phyloP scores from a whole-genome alignment of 2,888 invertebrate species.

The Yponomeuta malinellus region DNA sequence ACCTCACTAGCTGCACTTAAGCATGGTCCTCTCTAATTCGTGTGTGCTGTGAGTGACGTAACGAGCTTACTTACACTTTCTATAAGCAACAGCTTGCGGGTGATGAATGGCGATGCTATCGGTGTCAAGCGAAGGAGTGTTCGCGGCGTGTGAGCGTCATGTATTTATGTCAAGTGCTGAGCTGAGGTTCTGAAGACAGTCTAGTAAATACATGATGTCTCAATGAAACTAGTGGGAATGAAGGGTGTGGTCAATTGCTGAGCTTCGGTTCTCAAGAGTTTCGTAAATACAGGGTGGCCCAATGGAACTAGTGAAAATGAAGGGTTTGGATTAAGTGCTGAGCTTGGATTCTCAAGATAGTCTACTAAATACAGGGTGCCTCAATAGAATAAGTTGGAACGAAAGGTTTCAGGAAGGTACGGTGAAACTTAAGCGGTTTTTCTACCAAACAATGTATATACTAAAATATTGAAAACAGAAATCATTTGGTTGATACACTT shows the following conservation, averaged over 20 bases:
- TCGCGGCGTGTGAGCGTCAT: not conserved
- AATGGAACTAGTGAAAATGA: too few species aligned
- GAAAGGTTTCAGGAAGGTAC: too few species aligned
- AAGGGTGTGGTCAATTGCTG: not conserved
- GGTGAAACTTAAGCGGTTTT: too few species aligned
- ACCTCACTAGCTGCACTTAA: not conserved
- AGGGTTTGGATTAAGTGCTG: not conserved
- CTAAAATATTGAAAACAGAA: too few species aligned
- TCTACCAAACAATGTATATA: too few species aligned
- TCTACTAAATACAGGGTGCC: too few species aligned
- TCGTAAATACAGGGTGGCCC: too few species aligned
- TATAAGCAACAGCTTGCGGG: not conserved
- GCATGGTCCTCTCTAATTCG: not conserved
- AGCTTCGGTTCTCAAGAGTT: not conserved
- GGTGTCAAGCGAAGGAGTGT: not conserved
- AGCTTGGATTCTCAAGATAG: not conserved
- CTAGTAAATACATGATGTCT: too few species aligned
- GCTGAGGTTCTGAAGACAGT: not conserved
- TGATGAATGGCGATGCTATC: not conserved
- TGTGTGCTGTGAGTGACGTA: not conserved
- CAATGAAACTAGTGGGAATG: not conserved
- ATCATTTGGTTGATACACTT: too few species aligned
- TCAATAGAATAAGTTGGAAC: too few species aligned
- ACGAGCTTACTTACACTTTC: constrained; percentile 1
- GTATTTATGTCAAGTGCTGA: not conserved